Base-by-base conservation (phyloP, 2,888 invertebrate species). In the Heliconius charithonia region DNA sequence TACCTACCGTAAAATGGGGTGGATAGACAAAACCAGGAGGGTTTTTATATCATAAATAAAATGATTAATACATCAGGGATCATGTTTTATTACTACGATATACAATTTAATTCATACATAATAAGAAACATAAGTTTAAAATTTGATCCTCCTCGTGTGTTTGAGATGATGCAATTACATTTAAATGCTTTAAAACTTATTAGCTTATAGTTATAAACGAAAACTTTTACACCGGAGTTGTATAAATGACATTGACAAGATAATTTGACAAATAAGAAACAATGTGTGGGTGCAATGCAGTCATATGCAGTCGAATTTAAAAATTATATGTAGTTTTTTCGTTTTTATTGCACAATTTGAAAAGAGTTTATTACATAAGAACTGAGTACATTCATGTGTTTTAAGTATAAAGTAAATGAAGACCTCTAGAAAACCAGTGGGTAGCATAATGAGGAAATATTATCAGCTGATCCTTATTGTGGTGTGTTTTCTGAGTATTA, bases 381-480 rank as follows among this genome's bases (percentile, higher is more conserved):
- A n/a, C 72, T 69, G 16, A 69, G 25, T 25, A 37, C 12, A n/a
- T 72, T 59, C 32, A 72, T 72, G 59, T 32, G 37, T 59, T 72
- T 41, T 25, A 73, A 29, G 25, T 66, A 32, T 37, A 70, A 45
- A 51, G 84, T 93, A 91, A 89, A 94, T 94, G 93, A 94, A 94
- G 90, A 88, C 90, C 82, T 83, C 87, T 81, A 90, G 93, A 82
- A 92, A 92, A 84, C 86, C 92, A 56, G 85, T 91, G 80, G 89
- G 89, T 63, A 86, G 84, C 86, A 93, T 86, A 84, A 98, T 98
- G 98, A 96, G 97, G 89, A 98, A 98, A 93, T 98, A 98, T 90
- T 97, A 97, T 86, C 98, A 97, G 90, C 95, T 98, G 71, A 92
- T 97, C 75, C 95, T 98, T 75, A 92, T 97, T 76, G 91, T 97